phyloP scores from a whole-genome alignment of 2,113 vertebrate species.

The Plecotus auritus region DNA sequence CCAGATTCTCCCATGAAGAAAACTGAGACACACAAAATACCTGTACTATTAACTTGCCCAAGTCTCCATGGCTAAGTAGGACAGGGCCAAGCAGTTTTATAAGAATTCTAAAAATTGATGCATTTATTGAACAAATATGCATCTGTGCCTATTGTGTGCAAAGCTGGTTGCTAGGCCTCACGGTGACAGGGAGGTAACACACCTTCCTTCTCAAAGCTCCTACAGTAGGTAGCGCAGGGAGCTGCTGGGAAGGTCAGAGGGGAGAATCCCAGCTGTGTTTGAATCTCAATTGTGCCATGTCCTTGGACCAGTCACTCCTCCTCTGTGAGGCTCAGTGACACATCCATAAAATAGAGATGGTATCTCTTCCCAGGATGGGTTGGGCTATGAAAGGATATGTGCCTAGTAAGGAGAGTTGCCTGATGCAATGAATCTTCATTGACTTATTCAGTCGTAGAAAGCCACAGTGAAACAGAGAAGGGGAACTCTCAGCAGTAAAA shows the following conservation, averaged over 20 bases:
- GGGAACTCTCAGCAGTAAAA: background rate
- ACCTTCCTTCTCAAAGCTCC: background rate
- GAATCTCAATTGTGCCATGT: background rate
- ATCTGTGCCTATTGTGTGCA: background rate
- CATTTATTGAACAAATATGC: background rate
- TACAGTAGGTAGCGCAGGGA: too few relatives aligned
- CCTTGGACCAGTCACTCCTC: background rate
- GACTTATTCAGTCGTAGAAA: background rate
- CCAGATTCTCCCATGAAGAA: background rate
- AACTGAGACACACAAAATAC: background rate
- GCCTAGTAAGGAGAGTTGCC: background rate
- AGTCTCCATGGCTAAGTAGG: background rate
- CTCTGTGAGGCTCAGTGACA: background rate
- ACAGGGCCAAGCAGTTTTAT: background rate
- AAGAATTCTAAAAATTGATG: background rate
- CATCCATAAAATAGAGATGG: background rate
- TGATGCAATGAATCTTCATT: background rate
- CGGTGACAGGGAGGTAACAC: background rate
- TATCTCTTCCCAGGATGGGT: background rate
- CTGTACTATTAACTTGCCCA: background rate
- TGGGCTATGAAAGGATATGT: background rate
- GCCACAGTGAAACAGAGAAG: background rate
- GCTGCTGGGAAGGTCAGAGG: background rate
- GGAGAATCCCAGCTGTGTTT: background rate
- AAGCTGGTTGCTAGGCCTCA: background rate